Base-by-base conservation (phyloP, 2,113 vertebrate genomes). In the Seriola dumerili region DNA sequence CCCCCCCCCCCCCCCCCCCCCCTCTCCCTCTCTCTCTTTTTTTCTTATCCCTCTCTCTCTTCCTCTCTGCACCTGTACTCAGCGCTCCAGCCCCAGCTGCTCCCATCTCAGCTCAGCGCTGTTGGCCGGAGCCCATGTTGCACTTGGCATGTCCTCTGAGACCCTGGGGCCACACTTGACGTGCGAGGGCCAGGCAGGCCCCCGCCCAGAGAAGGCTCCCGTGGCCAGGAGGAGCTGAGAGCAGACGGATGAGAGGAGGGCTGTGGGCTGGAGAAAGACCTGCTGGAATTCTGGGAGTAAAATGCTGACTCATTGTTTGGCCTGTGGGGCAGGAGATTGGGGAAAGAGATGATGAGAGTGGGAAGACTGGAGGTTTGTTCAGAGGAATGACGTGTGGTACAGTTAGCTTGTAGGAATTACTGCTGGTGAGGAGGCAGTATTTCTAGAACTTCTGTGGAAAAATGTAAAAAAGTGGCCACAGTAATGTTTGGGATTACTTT, bases 81-180 rank as follows among this genome's bases (percentile, higher is more conserved):
- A 25, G 88, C 38, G 65, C 86, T 85, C 84, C 88, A 79, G 86
- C 77, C 86, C 89, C 93, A 93, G 94, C 93, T 94, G 94, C 89
- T 93, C 84, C 83, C 87, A 89, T 87, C 88, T 90, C 85, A 8
- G 89, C 85, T 91, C 87, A 57, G 85, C 44, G 63, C 86, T 89
- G 83, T 93, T 95, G 94, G 93, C 93, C 19, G 29, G 34, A 81
- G 90, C 90, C 92, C 86, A 90, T 95, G 93, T 94, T 95, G 92
- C 94, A 94, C 94, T 96, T 96, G 95, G 94, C 95, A 95, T 94
- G 89, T 94, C 92, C 94, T 95, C 90, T 86, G 90, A 93, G 93
- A 89, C 89, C 92, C 93, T 80, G 91, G 91, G 93, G 93, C 90
- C 91, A 91, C 81, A 89, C 93, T 94, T 94, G 94, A 94, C 93